phyloP scores from a whole-genome alignment of 2,113 vertebrate species.

The Poicephalus meyeri region DNA sequence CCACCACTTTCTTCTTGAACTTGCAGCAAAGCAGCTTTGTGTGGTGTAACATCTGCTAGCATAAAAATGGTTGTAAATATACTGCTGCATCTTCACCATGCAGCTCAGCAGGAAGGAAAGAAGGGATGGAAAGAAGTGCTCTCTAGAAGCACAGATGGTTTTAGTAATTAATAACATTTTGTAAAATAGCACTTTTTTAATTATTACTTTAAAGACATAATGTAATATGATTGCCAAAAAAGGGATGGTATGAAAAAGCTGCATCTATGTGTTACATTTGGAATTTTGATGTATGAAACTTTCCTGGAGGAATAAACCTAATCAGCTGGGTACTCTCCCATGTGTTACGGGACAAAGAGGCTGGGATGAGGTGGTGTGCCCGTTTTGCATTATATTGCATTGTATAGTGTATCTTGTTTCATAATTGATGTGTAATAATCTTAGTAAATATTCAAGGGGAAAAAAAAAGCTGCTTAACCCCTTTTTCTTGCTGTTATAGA shows the following conservation, averaged over 20 bases:
- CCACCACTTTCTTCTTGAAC: constrained; percentile 12
- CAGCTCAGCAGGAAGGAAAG: not conserved
- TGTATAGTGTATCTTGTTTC: not conserved
- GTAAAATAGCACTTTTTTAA: not conserved
- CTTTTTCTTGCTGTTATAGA: not conserved
- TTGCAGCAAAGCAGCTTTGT: constrained; percentile 19
- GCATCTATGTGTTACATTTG: not conserved
- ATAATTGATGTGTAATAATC: not conserved
- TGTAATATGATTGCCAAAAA: not conserved
- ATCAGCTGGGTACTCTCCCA: not conserved
- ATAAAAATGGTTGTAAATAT: not conserved
- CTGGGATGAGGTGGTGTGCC: fast-evolving
- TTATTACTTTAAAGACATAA: not conserved
- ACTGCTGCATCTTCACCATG: not conserved
- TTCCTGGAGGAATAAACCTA: not conserved
- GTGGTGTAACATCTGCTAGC: not conserved
- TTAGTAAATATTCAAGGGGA: not conserved
- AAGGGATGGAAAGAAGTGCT: not conserved
- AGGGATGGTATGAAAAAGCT: not conserved
- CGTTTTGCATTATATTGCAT: not conserved
- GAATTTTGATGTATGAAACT: not conserved
- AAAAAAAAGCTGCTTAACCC: not conserved
- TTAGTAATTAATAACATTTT: not conserved
- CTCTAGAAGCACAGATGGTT: not conserved
- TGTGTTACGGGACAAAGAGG: not conserved